Base-by-base conservation (phyloP, 2,888 invertebrate genomes). In the Listrodromus nycthemerus region DNA sequence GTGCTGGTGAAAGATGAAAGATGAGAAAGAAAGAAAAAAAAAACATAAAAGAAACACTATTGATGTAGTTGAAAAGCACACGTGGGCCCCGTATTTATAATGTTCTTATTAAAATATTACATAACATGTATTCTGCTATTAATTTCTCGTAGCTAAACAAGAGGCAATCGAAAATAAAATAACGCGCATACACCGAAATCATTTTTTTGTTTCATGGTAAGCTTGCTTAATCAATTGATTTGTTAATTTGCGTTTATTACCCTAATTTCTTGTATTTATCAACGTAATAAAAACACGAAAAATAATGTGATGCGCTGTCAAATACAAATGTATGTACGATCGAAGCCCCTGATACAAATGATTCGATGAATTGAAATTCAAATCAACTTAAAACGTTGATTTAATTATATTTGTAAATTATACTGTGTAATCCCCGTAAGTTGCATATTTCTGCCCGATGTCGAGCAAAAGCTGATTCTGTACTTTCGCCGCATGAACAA, bases 101-200 rank as follows among this genome's bases (percentile, higher is more conserved):
- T 92, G 91, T 91, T 92, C 90, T 90, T 91, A 92, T 90, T 91
- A 92, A 82, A 91, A 91, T 91, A 92, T 90, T 89, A 91, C 90
- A 90, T 91, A 91, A 92, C 86, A 85, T 91, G 90, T 92, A 92
- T 91, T 92, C 90, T 88, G 90, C 90, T 91, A 91, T 92, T 91
- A 77, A 90, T 92, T 91, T 92, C 88, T 90, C 89, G 89, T 92
- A 92, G 90, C 88, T 89, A 88, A 91, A 90, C 77, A 85, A 86
- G 87, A 73, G 83, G 89, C 85, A 78, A 79, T 58, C 58, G 58
- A 86, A 85, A 41, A 82, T 61, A 48, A 63, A 82, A 78, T 79
- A 78, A 85, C 85, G 86, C 87, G 88, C 88, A 86, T 85, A 85
- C 71, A 85, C 86, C 81, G 83, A 86, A 78, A 73, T 66, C 50